Evolutionary conservation across 2,113 vertebrate genomes (phyloP).

Genomic region (Edolisoma coerulescens): DNA sequence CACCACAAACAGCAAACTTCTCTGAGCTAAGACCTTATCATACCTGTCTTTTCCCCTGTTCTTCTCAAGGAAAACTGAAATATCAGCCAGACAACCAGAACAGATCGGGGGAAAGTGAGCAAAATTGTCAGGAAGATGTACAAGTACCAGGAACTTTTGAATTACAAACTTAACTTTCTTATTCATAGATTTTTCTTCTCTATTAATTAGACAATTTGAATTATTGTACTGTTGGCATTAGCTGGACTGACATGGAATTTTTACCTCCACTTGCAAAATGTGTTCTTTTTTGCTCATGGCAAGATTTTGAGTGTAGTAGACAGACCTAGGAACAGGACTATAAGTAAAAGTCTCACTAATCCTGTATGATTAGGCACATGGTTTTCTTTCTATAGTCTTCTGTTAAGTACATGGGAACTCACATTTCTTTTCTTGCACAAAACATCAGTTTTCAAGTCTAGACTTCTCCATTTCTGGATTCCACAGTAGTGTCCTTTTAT

Average conservation of each 20-base stretch:
- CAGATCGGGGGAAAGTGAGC: fast-evolving
- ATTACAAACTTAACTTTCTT: neutral
- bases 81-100: neutral
- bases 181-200: neutral
- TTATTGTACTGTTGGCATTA: neutral
- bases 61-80: neutral
- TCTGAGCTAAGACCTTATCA: neutral
- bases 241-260: neutral
- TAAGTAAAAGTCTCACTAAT: neutral
- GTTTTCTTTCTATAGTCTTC: neutral
- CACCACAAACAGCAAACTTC: neutral
- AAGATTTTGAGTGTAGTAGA: neutral
- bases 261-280: neutral
- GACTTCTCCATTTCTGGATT: neutral
- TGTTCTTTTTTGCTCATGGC: neutral
- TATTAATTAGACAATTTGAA: neutral
- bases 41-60: neutral
- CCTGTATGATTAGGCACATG: neutral
- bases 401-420: neutral
- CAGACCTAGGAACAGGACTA: neutral
- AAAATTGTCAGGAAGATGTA: neutral
- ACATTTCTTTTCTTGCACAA: neutral
- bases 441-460: neutral
- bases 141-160: neutral
- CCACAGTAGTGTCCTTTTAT: neutral